phyloP scores from a whole-genome alignment of 2,797 vertebrate species.

The Lepidocolaptes lacrymiger region DNA sequence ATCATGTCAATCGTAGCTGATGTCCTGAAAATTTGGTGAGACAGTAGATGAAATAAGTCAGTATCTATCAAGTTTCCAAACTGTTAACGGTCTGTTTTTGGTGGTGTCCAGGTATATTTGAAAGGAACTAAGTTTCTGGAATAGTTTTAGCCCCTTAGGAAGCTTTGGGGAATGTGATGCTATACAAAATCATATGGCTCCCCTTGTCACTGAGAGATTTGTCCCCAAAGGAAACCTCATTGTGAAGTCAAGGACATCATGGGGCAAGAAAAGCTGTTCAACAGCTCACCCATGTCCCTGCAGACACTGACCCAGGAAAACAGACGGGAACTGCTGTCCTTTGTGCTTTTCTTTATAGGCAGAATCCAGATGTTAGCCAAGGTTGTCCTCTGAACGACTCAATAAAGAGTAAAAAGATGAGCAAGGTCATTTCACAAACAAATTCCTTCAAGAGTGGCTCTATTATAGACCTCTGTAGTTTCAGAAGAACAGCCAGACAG shows the following conservation, averaged over 20 bases:
- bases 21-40: neutral
- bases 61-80: neutral
- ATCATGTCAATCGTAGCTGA: neutral
- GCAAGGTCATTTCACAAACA: neutral
- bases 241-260: fast-evolving
- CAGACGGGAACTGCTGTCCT: neutral
- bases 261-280: neutral
- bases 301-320: neutral
- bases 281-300: neutral
- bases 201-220: neutral
- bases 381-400: neutral
- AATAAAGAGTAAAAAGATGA: neutral
- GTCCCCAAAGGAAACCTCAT: neutral
- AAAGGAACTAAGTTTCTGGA: neutral
- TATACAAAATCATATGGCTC: fast-evolving
- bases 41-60: neutral
- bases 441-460: neutral
- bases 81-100: neutral
- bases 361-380: neutral
- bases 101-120: neutral
- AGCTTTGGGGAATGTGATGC: neutral
- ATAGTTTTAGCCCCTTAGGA: neutral
- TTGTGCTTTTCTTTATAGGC: neutral
- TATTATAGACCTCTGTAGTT: neutral
- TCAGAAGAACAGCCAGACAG: neutral